A percentile compares a stretch with the other conserved stretches of the same genome.
phyloP scores from a whole-genome alignment of 2,113 vertebrate genomes.

The Lipotes vexillifer region DNA sequence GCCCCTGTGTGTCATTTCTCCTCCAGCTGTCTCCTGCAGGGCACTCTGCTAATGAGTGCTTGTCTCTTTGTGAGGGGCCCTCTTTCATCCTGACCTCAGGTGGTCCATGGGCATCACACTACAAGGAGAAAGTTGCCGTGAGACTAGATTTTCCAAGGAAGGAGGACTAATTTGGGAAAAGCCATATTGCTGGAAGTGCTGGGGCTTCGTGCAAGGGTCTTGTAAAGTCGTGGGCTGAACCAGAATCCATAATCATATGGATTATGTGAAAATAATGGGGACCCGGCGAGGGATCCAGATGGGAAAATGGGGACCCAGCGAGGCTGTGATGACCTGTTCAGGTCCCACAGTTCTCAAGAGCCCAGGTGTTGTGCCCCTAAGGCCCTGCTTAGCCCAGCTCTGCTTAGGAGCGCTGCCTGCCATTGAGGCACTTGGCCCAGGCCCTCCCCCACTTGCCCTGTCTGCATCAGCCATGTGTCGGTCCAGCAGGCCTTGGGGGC shows the following conservation, averaged over 20 bases:
- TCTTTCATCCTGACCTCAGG: neutral
- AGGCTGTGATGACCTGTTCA: neutral
- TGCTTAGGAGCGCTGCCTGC: neutral
- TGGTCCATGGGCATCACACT: accelerated
- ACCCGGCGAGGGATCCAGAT: no score
- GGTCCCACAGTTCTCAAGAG: neutral
- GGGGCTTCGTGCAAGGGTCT: neutral
- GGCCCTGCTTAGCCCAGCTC: neutral
- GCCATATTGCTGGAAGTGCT: accelerated
- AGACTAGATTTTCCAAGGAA: neutral
- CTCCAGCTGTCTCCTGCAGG: accelerated
- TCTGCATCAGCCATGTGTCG: accelerated
- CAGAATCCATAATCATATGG: accelerated
- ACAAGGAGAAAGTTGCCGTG: neutral
- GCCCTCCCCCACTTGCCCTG: accelerated
- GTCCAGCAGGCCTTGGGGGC: accelerated
- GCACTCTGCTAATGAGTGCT: neutral
- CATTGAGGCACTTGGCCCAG: accelerated
- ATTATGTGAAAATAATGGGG: no score
- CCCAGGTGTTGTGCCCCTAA: accelerated
- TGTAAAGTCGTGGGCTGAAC: neutral
- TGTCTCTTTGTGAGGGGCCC: neutral
- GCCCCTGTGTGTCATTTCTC: neutral
- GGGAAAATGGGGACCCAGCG: neutral
- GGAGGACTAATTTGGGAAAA: neutral